A percentile compares a stretch with the other conserved stretches of the same genome.
phyloP scores from a whole-genome alignment of 2,113 vertebrate genomes.

The Budorcas taxicolor region DNA sequence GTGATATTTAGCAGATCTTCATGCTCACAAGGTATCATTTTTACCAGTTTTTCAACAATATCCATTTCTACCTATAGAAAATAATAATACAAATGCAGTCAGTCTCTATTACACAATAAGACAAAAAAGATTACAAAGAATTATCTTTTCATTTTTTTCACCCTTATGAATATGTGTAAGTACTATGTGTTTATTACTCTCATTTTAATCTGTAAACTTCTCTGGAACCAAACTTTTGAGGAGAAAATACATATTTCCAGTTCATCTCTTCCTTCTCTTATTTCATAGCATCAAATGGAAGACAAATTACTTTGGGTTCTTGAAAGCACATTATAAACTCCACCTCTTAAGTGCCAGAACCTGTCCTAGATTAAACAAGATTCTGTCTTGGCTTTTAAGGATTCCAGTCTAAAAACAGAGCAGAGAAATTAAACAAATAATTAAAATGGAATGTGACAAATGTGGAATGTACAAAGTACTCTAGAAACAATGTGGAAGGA shows the following conservation, averaged over 20 bases:
- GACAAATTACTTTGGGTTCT: background rate
- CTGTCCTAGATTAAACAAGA: background rate
- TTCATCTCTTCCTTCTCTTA: background rate
- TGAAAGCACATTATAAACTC: background rate
- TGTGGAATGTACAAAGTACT: background rate
- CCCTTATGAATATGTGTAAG: background rate
- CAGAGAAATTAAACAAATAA: background rate
- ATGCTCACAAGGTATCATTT: constrained; percentile 90
- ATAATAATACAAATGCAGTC: background rate
- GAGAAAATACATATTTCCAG: background rate
- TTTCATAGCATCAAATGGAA: background rate
- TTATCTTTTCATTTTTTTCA: constrained; percentile 10
- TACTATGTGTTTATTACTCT: background rate
- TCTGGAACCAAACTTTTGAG: background rate
- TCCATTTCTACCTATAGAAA: constrained; percentile 88
- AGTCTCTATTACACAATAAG: background rate
- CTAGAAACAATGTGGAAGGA: background rate
- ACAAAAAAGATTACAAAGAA: background rate
- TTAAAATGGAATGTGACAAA: background rate
- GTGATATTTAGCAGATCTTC: constrained; percentile 90
- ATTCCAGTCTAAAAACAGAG: background rate
- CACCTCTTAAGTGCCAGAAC: background rate
- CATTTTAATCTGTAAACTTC: background rate
- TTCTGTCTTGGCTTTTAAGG: background rate
- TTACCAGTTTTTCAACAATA: constrained; percentile 90